Conservation (phyloP, 2,888 invertebrate species). For the Flabesymbios commensalis region DNA sequence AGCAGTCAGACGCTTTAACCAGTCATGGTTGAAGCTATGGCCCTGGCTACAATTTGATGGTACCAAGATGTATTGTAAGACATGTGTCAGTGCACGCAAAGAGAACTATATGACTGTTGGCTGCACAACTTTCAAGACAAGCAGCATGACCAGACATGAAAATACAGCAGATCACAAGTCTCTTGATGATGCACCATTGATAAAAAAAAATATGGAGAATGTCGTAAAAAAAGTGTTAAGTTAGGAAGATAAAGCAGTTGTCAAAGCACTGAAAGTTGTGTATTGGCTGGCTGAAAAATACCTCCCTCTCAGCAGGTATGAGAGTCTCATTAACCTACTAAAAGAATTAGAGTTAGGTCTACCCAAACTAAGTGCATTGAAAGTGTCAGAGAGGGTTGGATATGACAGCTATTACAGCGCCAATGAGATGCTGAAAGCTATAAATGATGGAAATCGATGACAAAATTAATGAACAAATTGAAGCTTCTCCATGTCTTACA, state of each 20-base stretch:
- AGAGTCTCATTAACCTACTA: not conserved
- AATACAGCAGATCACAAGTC: too few relatives aligned
- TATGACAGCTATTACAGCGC: not conserved
- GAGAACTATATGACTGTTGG: not conserved
- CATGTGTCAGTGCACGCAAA: too few relatives aligned
- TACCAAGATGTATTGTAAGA: too few relatives aligned
- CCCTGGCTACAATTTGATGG: too few relatives aligned
- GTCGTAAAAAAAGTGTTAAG: too few relatives aligned
- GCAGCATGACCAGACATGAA: not conserved
- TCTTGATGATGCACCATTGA: too few relatives aligned
- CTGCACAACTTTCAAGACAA: not conserved
- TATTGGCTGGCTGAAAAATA: not conserved
- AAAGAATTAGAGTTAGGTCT: not conserved
- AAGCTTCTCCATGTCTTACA: not conserved
- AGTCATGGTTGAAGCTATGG: too few relatives aligned
- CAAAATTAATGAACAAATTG: not conserved
- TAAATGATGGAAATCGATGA: not conserved
- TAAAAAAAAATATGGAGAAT: too few relatives aligned
- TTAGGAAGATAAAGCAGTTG: too few relatives aligned
- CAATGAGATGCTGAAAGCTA: not conserved
- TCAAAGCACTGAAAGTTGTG: constrained; percentile 1
- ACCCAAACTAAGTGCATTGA: not conserved
- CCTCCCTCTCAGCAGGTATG: not conserved
- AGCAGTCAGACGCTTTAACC: too few relatives aligned
- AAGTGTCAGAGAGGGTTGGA: not conserved